Conservation (phyloP, 64 coral and sea anemone genomes). For the Stichodactyla mertensii region DNA sequence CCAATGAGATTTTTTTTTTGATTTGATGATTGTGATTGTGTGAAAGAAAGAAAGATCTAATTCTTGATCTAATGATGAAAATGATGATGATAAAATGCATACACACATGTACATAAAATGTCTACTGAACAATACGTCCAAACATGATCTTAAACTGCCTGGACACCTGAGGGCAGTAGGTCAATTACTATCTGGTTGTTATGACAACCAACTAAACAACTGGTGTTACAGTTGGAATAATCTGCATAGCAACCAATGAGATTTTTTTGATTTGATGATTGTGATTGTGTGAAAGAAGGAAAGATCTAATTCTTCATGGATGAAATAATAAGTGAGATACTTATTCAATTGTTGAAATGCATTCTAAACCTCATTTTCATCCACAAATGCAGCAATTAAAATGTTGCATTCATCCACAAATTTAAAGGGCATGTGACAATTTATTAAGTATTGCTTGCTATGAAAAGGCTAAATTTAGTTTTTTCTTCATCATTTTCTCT, state of each 20-base stretch:
- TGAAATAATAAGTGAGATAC: too few species aligned
- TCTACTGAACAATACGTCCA: slow-evolving; percentile 74
- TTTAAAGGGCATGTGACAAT: too few species aligned
- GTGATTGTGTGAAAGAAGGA: too few species aligned
- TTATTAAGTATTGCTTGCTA: too few species aligned
- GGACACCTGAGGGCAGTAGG: slow-evolving; percentile 74
- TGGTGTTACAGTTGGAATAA: slow-evolving; percentile 15
- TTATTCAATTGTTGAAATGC: too few species aligned
- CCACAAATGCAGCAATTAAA: background rate
- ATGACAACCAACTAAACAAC: slow-evolving; percentile 56
- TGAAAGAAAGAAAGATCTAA: too few species aligned
- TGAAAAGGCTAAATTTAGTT: too few species aligned
- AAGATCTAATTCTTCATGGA: too few species aligned
- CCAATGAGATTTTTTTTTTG: background rate
- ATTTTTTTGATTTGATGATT: background rate
- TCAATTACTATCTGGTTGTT: slow-evolving; percentile 57
- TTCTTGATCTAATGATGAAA: background rate
- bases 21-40: too few species aligned
- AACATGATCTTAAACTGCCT: slow-evolving; percentile 44
- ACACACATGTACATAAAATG: slow-evolving; percentile 1
- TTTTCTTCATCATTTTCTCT: background rate
- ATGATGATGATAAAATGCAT: background rate
- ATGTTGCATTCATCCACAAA: too few species aligned
- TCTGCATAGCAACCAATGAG: slow-evolving; percentile 9
- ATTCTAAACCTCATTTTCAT: background rate